These are phyloP conservation scores for Turdus rufiventris DNA, from an alignment of 2,113 vertebrate genomes.

Conservation along the genomic window DNA sequence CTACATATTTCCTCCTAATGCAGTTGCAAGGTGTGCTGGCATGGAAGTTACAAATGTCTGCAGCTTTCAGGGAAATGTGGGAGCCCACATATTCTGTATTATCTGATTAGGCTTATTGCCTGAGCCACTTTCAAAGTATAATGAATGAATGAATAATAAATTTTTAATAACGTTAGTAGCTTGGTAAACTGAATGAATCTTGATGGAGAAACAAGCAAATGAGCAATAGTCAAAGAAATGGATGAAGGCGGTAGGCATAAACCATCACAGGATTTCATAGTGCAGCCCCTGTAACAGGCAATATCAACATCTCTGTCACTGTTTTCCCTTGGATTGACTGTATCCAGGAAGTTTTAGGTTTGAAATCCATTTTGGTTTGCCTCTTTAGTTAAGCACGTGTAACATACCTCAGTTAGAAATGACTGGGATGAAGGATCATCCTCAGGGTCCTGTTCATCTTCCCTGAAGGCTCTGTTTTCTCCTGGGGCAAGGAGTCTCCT, in stretches of 20 bases:
- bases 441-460: background rate
- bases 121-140: background rate
- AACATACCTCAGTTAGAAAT: background rate
- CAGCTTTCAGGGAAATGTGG: background rate
- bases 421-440: background rate
- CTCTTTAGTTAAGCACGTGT: background rate
- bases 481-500: rapidly evolving
- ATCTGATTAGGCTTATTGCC: background rate
- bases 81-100: background rate
- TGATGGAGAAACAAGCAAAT: background rate
- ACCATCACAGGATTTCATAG: background rate
- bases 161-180: background rate
- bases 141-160: background rate
- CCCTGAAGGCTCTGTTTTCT: background rate
- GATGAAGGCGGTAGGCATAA: background rate
- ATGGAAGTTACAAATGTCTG: background rate
- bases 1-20: background rate
- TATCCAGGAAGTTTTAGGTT: background rate
- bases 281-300: background rate
- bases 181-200: background rate
- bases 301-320: background rate
- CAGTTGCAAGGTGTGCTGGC: background rate
- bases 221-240: background rate
- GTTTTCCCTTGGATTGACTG: background rate
- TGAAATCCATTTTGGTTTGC: background rate